Evolutionary conservation across 2,797 vertebrate species (phyloP).

Genomic region (Lutjanus campechanus): DNA sequence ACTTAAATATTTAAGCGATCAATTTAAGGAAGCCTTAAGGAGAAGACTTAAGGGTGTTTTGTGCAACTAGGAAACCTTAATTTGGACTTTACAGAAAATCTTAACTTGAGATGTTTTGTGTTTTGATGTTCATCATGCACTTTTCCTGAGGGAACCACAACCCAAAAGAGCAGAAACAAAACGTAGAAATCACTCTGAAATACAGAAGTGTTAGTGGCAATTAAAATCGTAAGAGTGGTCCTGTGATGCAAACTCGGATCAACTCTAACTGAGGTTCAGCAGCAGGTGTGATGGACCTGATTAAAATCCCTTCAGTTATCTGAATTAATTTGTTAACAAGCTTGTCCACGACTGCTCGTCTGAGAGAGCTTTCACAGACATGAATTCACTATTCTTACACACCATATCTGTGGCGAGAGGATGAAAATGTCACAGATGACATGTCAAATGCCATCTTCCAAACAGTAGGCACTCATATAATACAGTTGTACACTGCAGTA

Average conservation of each 20-base stretch:
- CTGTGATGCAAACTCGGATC: background rate
- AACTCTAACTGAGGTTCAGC: slow-evolving; percentile 2
- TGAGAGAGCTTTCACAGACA: slow-evolving; percentile 40
- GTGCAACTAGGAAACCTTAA: too few relatives aligned
- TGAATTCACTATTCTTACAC: slow-evolving; percentile 20
- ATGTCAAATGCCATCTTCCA: slow-evolving; percentile 44
- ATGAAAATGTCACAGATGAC: slow-evolving; percentile 58
- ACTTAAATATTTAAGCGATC: too few relatives aligned
- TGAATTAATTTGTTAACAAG: slow-evolving; percentile 6
- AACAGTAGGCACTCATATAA: slow-evolving; percentile 70
- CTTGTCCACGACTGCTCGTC: slow-evolving; percentile 34
- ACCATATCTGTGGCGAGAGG: slow-evolving; percentile 36
- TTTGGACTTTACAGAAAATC: too few relatives aligned
- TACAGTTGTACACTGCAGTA: slow-evolving; percentile 48
- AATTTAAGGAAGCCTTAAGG: too few relatives aligned
- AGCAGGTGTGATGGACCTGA: slow-evolving; percentile 12
- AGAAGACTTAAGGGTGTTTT: too few relatives aligned
- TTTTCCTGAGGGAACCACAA: slow-evolving; percentile 19
- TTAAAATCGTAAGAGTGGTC: background rate
- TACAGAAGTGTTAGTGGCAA: background rate
- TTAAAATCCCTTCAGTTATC: slow-evolving; percentile 15
- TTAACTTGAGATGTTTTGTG: too few relatives aligned
- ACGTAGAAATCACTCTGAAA: background rate
- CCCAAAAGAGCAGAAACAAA: background rate
- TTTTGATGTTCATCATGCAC: background rate